phyloP scores from a whole-genome alignment of 2,888 invertebrate genomes.

The Drosophila hamatofila region DNA sequence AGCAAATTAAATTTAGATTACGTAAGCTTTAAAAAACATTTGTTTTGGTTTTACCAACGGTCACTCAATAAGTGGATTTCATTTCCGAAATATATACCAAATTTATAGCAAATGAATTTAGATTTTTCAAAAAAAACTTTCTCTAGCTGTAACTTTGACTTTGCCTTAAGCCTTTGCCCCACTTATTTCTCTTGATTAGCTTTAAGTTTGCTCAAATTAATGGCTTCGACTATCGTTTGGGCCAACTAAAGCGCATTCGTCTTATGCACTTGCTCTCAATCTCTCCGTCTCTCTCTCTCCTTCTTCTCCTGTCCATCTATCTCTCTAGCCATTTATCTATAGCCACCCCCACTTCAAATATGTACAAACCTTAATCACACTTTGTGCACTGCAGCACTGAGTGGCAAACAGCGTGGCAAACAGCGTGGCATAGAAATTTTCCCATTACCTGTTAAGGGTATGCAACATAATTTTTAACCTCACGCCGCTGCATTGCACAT shows the following conservation, averaged over 20 bases:
- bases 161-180: neutral
- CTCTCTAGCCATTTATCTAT: slow-evolving; percentile 48
- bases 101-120: neutral
- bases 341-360: slow-evolving; percentile 50
- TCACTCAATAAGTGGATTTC: neutral
- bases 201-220: slow-evolving; percentile 16
- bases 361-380: slow-evolving; percentile 67
- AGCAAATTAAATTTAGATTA: slow-evolving; percentile 20
- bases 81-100: neutral
- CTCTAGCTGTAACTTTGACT: too few relatives aligned
- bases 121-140: neutral
- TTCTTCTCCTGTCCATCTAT: neutral
- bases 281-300: neutral
- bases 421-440: slow-evolving; percentile 48
- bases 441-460: slow-evolving; percentile 49
- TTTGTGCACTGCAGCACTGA: slow-evolving; percentile 53
- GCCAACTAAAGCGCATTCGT: slow-evolving; percentile 1
- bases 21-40: slow-evolving; percentile 1
- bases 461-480: slow-evolving; percentile 73
- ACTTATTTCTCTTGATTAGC: slow-evolving; percentile 38
- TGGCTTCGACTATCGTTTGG: slow-evolving; percentile 11
- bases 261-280: neutral
- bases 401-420: slow-evolving; percentile 46
- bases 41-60: neutral
- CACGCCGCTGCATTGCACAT: slow-evolving; percentile 58